Evolutionary conservation across 2,888 invertebrate species (phyloP).

Genomic region (Ariolimax columbianus): DNA sequence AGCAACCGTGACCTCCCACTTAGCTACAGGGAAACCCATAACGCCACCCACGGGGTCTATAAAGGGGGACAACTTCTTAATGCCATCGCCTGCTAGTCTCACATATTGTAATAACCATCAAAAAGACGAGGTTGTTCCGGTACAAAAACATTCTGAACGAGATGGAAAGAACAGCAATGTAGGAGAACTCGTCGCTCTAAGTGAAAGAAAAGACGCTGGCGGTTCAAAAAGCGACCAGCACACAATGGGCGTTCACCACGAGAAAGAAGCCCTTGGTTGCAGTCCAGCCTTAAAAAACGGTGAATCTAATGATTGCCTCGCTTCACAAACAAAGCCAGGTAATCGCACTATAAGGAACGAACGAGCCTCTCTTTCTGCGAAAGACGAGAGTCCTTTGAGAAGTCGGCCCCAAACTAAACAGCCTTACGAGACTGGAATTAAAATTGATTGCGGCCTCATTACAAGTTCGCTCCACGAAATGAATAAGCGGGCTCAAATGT

Average conservation of each 20-base stretch:
- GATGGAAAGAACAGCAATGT: not conserved
- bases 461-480: not conserved
- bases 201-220: constrained; percentile 9
- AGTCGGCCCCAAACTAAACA: not conserved
- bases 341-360: not conserved
- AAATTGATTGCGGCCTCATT: not conserved
- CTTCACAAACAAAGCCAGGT: constrained; percentile 26
- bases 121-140: constrained; percentile 25
- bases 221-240: constrained; percentile 14
- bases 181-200: not conserved
- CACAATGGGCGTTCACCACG: constrained; percentile 6
- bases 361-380: not conserved
- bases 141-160: constrained; percentile 38
- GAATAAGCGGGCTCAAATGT: not conserved
- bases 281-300: not conserved
- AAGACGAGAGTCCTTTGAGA: not conserved
- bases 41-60: constrained; percentile 21
- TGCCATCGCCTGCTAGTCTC: constrained; percentile 17
- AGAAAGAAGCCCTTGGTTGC: constrained; percentile 11
- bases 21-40: constrained; percentile 13
- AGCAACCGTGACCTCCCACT: constrained; percentile 22
- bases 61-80: not conserved
- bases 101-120: not conserved
- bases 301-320: constrained; percentile 11
- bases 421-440: not conserved